Base-by-base conservation (phyloP, 2,888 invertebrate genomes). In the Cephus nigrinus region DNA sequence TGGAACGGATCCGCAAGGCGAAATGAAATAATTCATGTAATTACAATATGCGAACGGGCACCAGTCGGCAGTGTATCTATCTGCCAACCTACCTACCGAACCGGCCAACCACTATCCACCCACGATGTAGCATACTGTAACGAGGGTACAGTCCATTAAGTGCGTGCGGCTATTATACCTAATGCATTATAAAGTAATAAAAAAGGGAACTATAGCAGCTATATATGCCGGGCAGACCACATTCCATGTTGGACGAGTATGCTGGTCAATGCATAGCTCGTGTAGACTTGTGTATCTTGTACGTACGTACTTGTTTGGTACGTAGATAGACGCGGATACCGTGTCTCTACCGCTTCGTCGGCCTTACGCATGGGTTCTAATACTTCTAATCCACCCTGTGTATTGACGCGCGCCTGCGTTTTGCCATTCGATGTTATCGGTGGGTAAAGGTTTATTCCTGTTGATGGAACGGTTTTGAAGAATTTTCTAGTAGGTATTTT, bases 11-110 rank as follows among this genome's bases (percentile, higher is more conserved):
- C 82, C 86, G 84, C 86, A 86, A 86, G 86, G 84, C 83, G 84
- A 86, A 89, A 88, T 89, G 87, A 88, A 89, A 89, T 90, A 88
- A 89, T 88, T 88, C 87, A 87, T 86, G 87, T 88, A 89, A 90
- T 88, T 89, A 90, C 89, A 88, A 88, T 88, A 88, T 81, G 84
- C 83, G 83, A 84, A 82, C 82, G 82, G 78, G 76, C 35, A 76
- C 75, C 68, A 81, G 84, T 80, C 82, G 83, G 84, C 82, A 85
- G 86, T 84, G 83, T 84, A 84, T 86, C 84, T 87, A 85, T 86
- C 81, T 79, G 69, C 79, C 55, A 55, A 55, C 55, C 55, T 55
- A 55, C 55, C 55, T 55, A 55, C 55, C 55, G 55, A 55, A 55
- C 55, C 55, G 55, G 23, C 55, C 55, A 55, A 23, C 55, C 55